Percentiles rank a stretch among this genome's conserved stretches.
Conservation (phyloP, 2,888 invertebrate genomes). For the Drosophila mayaguana region DNA sequence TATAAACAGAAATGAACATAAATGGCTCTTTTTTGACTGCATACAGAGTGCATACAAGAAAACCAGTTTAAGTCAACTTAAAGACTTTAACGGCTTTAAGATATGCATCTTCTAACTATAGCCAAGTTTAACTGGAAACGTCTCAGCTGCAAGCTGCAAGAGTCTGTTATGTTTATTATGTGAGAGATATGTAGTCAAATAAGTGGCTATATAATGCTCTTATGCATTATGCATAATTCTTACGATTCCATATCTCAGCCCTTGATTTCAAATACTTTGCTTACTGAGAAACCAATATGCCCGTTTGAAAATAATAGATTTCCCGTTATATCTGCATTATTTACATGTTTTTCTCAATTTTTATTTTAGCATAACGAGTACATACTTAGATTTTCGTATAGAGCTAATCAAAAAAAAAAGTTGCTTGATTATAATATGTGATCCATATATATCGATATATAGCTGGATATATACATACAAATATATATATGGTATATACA, state of each 20-base stretch:
- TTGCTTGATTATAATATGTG: slow-evolving; percentile 23
- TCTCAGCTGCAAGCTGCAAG: neutral
- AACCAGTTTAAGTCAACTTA: slow-evolving; percentile 3
- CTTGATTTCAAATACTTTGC: neutral
- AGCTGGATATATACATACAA: slow-evolving; percentile 18
- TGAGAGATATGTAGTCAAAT: neutral
- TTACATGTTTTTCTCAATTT: slow-evolving; percentile 34
- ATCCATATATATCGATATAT: slow-evolving; percentile 22
- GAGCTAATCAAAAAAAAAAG: slow-evolving; percentile 42
- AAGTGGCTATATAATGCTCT: no score
- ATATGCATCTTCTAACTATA: neutral
- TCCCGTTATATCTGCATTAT: neutral
- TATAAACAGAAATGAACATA: slow-evolving; percentile 34
- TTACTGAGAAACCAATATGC: neutral
- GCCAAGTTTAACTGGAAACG: neutral
- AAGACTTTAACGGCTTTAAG: neutral
- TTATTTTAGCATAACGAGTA: slow-evolving; percentile 50
- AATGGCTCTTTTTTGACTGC: slow-evolving; percentile 2
- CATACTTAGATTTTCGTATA: slow-evolving; percentile 48
- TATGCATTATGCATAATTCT: no score
- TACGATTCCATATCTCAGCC: neutral
- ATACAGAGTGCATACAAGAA: neutral
- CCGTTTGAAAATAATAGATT: neutral
- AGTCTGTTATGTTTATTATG: neutral
- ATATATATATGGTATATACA: slow-evolving; percentile 31